Conservation (phyloP, 2,797 vertebrate species). For the Neosilurus mollespiculum region DNA sequence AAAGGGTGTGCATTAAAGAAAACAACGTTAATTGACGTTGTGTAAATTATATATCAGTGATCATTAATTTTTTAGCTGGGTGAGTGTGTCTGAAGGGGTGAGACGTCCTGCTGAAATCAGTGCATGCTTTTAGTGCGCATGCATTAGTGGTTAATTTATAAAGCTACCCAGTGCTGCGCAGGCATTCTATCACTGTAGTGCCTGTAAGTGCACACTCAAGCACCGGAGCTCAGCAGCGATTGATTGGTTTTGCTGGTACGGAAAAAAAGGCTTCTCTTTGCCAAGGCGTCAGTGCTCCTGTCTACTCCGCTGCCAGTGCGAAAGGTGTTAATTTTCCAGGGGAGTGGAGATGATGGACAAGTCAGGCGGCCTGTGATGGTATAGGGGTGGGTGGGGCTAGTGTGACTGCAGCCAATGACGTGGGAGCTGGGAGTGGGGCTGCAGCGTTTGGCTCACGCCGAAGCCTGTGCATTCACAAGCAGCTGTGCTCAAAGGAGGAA, state of each 20-base stretch:
- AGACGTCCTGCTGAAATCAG: conserved; percentile 44
- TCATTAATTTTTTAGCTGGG: conserved; percentile 47
- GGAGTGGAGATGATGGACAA: conserved; percentile 75
- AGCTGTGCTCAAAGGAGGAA: conserved; percentile 96
- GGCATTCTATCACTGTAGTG: conserved; percentile 74
- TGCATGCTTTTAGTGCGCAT: conserved; percentile 61
- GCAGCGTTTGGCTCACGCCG: conserved; percentile 86
- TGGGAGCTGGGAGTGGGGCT: conserved; percentile 86
- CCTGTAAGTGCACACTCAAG: conserved; percentile 75
- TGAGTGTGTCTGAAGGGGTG: conserved; percentile 23
- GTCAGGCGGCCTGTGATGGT: conserved; percentile 83
- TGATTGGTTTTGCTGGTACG: conserved; percentile 78
- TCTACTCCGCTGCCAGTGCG: conserved; percentile 55
- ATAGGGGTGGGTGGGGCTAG: conserved; percentile 80
- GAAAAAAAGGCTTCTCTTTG: conserved; percentile 67
- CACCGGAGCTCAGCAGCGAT: conserved; percentile 75
- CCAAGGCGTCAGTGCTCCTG: conserved; percentile 50
- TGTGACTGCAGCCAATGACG: conserved; percentile 87
- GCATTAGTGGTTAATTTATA: conserved; percentile 75
- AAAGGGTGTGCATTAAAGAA: background rate
- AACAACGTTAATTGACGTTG: background rate
- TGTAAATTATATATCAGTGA: conserved; percentile 20
- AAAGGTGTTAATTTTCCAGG: conserved; percentile 61
- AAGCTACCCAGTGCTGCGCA: conserved; percentile 67
- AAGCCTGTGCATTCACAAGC: conserved; percentile 88